A percentile compares a stretch with the other conserved stretches of the same genome.
phyloP scores from a whole-genome alignment of 2,113 vertebrate species.

The Pongo pygmaeus region DNA sequence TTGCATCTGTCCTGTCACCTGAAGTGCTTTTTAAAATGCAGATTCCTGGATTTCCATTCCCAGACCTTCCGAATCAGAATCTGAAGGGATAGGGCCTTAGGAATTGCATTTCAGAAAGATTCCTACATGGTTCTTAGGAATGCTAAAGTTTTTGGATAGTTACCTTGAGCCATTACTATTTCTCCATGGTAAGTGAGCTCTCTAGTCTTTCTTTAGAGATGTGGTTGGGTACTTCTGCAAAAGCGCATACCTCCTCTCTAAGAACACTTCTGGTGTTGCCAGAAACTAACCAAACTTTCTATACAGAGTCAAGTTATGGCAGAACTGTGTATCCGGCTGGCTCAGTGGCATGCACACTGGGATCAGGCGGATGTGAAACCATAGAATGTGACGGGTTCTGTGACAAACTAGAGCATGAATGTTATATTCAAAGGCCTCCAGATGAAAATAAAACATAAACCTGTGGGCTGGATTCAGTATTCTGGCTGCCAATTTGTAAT shows the following conservation, averaged over 20 bases:
- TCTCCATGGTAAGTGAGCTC: not conserved
- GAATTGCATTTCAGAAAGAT: not conserved
- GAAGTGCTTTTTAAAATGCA: not conserved
- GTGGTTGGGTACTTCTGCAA: not conserved
- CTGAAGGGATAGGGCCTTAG: not conserved
- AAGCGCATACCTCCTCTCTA: not conserved
- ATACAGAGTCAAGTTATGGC: not conserved
- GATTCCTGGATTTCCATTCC: not conserved
- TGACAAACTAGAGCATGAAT: not conserved
- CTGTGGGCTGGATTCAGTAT: not conserved
- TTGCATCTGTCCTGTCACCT: not conserved
- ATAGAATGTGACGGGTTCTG: not conserved
- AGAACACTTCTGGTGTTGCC: not conserved
- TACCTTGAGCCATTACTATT: not conserved
- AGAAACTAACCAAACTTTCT: not conserved
- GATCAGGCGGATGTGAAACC: not conserved
- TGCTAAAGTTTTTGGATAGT: not conserved
- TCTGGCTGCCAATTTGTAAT: not conserved
- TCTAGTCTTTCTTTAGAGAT: not conserved
- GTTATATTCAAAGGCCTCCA: not conserved
- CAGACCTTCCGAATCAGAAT: not conserved
- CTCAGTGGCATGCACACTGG: not conserved
- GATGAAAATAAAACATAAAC: not conserved
- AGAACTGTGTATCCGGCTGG: not conserved
- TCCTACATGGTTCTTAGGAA: not conserved